Percentiles rank a stretch among this genome's conserved stretches.
These are phyloP conservation scores for Pristionchus entomophagus DNA, from an alignment of 2,888 invertebrate genomes.

Conservation along the genomic window DNA sequence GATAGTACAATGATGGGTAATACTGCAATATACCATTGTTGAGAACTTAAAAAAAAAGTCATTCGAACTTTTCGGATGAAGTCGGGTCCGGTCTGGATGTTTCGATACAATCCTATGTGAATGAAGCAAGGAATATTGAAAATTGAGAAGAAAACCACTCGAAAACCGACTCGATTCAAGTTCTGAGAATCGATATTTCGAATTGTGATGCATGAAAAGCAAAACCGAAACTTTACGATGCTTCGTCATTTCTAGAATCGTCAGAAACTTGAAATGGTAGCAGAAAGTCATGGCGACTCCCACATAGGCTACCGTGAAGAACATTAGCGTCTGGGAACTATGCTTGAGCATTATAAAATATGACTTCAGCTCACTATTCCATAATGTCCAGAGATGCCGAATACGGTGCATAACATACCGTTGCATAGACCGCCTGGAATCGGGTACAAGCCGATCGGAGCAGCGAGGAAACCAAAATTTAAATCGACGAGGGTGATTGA, in stretches of 20 bases:
- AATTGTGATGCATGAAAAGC: accelerated
- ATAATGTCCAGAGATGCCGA: not conserved
- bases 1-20: not conserved
- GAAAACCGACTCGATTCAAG: not conserved
- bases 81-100: not conserved
- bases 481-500: not conserved
- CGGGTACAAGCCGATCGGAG: not conserved
- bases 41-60: not conserved
- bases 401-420: not conserved
- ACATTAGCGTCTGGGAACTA: not conserved
- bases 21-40: not conserved
- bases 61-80: not conserved
- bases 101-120: not conserved
- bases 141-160: not conserved
- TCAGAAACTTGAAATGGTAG: not conserved
- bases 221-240: not conserved
- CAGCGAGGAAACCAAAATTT: not conserved
- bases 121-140: not conserved
- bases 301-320: not conserved
- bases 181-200: not conserved
- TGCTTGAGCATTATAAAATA: not conserved
- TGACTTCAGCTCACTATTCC: not conserved
- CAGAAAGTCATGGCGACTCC: not conserved
- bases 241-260: not conserved
- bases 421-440: not conserved